These are phyloP conservation scores for Drosophila fuyamai DNA, from an alignment of 1,140 invertebrate genomes.

Conservation along the genomic window DNA sequence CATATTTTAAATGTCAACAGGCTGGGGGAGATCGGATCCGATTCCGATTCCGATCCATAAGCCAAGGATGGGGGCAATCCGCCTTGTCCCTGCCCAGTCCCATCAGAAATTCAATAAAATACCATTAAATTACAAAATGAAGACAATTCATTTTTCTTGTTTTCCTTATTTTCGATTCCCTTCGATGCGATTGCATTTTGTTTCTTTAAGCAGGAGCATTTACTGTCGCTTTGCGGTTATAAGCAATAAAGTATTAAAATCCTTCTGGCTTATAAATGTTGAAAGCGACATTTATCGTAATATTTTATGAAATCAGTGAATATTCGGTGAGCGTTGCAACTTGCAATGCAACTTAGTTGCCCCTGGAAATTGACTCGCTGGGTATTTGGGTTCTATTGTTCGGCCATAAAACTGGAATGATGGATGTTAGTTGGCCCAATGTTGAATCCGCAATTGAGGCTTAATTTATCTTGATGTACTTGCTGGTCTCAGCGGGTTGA, in stretches of 20 bases:
- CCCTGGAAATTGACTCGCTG: constrained; percentile 15
- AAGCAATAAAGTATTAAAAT: constrained; percentile 82
- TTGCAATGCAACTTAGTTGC: constrained; percentile 7
- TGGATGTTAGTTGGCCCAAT: constrained; percentile 19
- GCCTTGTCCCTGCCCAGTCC: constrained; percentile 53
- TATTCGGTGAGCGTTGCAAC: constrained; percentile 48
- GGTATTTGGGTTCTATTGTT: constrained; percentile 10
- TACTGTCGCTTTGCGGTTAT: constrained; percentile 81
- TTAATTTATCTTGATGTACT: constrained; percentile 35
- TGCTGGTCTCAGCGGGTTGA: constrained; percentile 5
- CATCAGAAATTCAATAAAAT: constrained; percentile 83
- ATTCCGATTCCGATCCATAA: not conserved
- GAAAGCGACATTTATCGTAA: constrained; percentile 76
- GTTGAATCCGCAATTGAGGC: constrained; percentile 15
- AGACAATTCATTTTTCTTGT: constrained; percentile 75
- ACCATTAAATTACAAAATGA: constrained; percentile 84
- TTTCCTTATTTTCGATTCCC: constrained; percentile 31
- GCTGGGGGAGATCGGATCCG: constrained; percentile 23
- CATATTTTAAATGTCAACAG: constrained; percentile 84
- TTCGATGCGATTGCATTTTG: constrained; percentile 53
- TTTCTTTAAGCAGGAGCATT: constrained; percentile 74
- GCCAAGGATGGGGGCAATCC: constrained; percentile 63
- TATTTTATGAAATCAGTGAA: constrained; percentile 81
- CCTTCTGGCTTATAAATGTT: constrained; percentile 61
- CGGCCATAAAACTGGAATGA: constrained; percentile 24